Evolutionary conservation across 2,113 vertebrate genomes (phyloP).

Genomic region (Leuciscus idus): DNA sequence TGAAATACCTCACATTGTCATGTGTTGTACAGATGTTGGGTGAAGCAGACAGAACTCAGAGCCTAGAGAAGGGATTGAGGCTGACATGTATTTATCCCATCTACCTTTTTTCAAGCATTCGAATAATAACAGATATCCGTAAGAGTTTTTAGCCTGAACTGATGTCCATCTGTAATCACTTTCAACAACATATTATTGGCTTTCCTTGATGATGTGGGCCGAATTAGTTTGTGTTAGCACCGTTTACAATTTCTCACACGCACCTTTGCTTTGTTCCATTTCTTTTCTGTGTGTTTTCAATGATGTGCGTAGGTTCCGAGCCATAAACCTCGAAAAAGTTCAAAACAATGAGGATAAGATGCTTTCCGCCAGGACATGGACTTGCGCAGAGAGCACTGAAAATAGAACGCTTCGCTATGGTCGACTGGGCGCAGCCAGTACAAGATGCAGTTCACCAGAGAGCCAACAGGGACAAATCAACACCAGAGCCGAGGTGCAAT

Average conservation of each 20-base stretch:
- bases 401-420: slow-evolving; percentile 13
- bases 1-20: slow-evolving; percentile 70
- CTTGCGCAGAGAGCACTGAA: background rate
- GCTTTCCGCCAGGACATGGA: background rate
- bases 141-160: slow-evolving; percentile 41
- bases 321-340: slow-evolving; percentile 14
- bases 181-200: slow-evolving; percentile 39
- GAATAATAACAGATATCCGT: slow-evolving; percentile 35
- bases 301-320: slow-evolving; percentile 34
- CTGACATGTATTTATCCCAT: slow-evolving; percentile 59
- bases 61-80: slow-evolving; percentile 53
- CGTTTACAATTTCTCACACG: slow-evolving; percentile 56
- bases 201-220: slow-evolving; percentile 35
- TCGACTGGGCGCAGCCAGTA: slow-evolving; percentile 37
- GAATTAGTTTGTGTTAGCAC: slow-evolving; percentile 20
- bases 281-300: slow-evolving; percentile 33
- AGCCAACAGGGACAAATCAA: slow-evolving; percentile 28
- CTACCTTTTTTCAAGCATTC: slow-evolving; percentile 27
- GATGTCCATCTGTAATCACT: slow-evolving; percentile 51
- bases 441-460: slow-evolving; percentile 23
- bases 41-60: slow-evolving; percentile 49
- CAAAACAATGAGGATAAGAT: background rate
- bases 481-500: slow-evolving; percentile 41
- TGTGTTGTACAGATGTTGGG: slow-evolving; percentile 71
- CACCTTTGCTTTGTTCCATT: slow-evolving; percentile 52